Percentiles rank a stretch among this genome's conserved stretches.
These are phyloP conservation scores for Glomeris maerens DNA, from an alignment of 1,140 invertebrate genomes.

Conservation along the genomic window DNA sequence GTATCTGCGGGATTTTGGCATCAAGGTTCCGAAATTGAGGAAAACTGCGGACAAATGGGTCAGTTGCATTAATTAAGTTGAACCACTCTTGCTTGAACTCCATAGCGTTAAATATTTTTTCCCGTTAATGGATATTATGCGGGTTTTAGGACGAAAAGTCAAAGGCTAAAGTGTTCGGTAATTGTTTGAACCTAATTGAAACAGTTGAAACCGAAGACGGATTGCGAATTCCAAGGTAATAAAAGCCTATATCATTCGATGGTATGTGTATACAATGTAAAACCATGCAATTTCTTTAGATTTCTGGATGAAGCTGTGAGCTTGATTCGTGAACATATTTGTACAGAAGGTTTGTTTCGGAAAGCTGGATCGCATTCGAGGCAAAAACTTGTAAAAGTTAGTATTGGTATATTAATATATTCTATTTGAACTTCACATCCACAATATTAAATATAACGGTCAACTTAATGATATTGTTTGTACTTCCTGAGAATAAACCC, in stretches of 20 bases:
- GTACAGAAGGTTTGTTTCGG: constrained; percentile 64
- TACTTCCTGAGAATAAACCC: neutral
- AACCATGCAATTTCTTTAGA: constrained; percentile 18
- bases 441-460: neutral
- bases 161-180: constrained; percentile 26
- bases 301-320: constrained; percentile 56
- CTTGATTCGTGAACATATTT: constrained; percentile 47
- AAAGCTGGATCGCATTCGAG: constrained; percentile 65
- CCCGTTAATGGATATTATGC: neutral
- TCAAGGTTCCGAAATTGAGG: constrained; percentile 27
- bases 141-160: neutral
- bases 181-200: constrained; percentile 22
- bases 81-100: too few relatives aligned
- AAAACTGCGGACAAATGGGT: constrained; percentile 16
- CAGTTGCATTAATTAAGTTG: neutral
- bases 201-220: constrained; percentile 23
- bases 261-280: neutral
- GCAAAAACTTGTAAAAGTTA: constrained; percentile 62
- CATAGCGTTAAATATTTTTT: too few relatives aligned
- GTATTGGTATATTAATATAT: constrained; percentile 2
- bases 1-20: constrained; percentile 25
- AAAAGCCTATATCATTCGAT: constrained; percentile 11
- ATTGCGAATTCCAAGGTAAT: constrained; percentile 53
- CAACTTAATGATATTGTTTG: neutral
- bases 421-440: neutral